Percentiles rank a stretch among this genome's conserved stretches.
Evolutionary conservation across 1,140 invertebrate species (phyloP).

Genomic region (Armadillidium nasatum): DNA sequence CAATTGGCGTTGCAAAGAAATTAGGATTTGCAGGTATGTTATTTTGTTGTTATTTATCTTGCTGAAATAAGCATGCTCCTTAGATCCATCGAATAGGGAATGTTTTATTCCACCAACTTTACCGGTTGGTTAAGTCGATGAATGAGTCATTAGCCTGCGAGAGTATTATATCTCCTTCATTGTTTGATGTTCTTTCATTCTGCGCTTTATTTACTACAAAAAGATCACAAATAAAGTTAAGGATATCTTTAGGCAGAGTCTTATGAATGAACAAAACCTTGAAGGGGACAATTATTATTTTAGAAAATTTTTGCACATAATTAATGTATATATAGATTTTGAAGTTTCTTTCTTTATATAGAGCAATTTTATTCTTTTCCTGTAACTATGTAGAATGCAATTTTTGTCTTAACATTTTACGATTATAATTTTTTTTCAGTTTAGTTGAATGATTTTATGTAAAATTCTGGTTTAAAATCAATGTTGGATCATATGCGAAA

Average conservation of each 20-base stretch:
- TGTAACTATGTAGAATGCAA: too few relatives aligned
- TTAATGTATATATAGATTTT: neutral
- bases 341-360: too few relatives aligned
- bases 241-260: neutral
- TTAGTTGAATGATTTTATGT: too few relatives aligned
- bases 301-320: neutral
- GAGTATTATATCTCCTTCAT: neutral
- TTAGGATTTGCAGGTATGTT: constrained; percentile 60
- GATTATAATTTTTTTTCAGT: too few relatives aligned
- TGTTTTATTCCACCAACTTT: neutral
- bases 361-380: too few relatives aligned
- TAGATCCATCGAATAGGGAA: constrained; percentile 1
- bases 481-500: neutral
- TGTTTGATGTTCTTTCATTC: neutral
- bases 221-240: too few relatives aligned
- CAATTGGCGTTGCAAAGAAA: constrained; percentile 65
- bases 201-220: neutral
- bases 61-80: neutral
- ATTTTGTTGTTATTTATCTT: neutral
- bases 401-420: too few relatives aligned
- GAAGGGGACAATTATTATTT: neutral
- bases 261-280: neutral
- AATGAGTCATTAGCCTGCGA: neutral
- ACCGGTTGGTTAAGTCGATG: constrained; percentile 5
- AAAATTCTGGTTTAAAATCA: too few relatives aligned